Percentiles rank a stretch among this genome's conserved stretches.
Evolutionary conservation across 35 echinoderm and acorn worm genomes (phyloP).

Genomic region (Antedon bifida): DNA sequence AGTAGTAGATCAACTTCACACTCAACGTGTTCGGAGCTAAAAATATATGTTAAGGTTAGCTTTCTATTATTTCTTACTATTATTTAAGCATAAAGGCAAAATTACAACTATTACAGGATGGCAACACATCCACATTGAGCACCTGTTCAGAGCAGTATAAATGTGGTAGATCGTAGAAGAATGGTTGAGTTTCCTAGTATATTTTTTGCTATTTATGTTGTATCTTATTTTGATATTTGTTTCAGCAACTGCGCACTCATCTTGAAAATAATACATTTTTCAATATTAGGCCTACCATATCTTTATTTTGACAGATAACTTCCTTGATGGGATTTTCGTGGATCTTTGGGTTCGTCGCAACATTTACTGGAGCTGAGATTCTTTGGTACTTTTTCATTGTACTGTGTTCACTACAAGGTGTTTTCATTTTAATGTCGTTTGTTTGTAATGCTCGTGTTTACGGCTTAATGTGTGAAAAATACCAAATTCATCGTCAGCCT

Average conservation of each 20-base stretch:
- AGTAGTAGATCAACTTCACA: not conserved
- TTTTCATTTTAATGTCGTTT: conserved; percentile 30
- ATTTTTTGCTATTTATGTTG: too few relatives aligned
- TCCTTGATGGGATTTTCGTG: conserved; percentile 33
- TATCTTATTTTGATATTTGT: too few relatives aligned
- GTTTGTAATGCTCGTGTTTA: not conserved
- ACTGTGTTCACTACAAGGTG: conserved; percentile 19
- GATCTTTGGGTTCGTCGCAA: conserved; percentile 21
- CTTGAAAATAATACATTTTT: too few relatives aligned
- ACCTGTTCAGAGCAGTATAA: too few relatives aligned
- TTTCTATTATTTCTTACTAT: too few relatives aligned
- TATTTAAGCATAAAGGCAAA: too few relatives aligned
- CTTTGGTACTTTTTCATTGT: conserved; percentile 40
- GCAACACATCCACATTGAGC: too few relatives aligned
- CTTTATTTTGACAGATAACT: conserved; percentile 14
- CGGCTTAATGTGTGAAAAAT: not conserved
- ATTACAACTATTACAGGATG: too few relatives aligned
- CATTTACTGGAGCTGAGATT: not conserved
- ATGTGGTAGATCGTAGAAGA: too few relatives aligned
- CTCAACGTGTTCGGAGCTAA: not conserved
- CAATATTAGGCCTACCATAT: too few relatives aligned
- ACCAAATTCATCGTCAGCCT: not conserved
- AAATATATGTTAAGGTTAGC: not conserved
- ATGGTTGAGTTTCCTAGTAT: too few relatives aligned
- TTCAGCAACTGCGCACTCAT: too few relatives aligned